Conservation (phyloP, 2,113 vertebrate genomes). For the Nesoenas mayeri region DNA sequence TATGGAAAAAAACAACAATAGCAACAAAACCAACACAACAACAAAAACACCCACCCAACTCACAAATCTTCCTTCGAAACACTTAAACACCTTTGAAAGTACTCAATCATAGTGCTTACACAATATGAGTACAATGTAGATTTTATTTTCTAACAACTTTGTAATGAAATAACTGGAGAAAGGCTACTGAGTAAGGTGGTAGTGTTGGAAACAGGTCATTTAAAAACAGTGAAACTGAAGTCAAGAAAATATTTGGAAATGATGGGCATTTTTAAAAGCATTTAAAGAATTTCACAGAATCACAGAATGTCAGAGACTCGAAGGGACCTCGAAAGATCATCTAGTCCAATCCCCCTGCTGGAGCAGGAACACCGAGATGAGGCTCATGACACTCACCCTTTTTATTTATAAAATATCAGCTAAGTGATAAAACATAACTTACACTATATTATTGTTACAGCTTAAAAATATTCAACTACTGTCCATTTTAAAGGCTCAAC, state of each 20-base stretch:
- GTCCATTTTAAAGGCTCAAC: background rate
- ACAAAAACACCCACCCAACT: background rate
- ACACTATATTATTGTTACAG: background rate
- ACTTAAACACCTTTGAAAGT: background rate
- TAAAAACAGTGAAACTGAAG: background rate
- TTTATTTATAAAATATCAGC: background rate
- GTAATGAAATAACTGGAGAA: background rate
- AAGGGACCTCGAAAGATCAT: too few species aligned
- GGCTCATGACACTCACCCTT: too few species aligned
- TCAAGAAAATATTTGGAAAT: background rate
- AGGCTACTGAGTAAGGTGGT: background rate
- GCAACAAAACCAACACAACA: background rate
- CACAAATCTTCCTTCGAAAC: background rate
- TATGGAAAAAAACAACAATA: background rate
- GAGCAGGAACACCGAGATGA: too few species aligned
- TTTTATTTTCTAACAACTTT: background rate
- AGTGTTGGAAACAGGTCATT: background rate
- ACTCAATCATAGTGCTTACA: background rate
- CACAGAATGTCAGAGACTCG: too few species aligned
- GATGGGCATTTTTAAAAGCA: background rate
- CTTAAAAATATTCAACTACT: background rate
- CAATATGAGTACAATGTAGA: background rate
- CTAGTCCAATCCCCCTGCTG: too few species aligned
- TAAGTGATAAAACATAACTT: background rate
- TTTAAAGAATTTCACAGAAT: background rate